Percentiles rank a stretch among this genome's conserved stretches.
Evolutionary conservation across 1,140 invertebrate species (phyloP).

Genomic region (Meteorus sp.): DNA sequence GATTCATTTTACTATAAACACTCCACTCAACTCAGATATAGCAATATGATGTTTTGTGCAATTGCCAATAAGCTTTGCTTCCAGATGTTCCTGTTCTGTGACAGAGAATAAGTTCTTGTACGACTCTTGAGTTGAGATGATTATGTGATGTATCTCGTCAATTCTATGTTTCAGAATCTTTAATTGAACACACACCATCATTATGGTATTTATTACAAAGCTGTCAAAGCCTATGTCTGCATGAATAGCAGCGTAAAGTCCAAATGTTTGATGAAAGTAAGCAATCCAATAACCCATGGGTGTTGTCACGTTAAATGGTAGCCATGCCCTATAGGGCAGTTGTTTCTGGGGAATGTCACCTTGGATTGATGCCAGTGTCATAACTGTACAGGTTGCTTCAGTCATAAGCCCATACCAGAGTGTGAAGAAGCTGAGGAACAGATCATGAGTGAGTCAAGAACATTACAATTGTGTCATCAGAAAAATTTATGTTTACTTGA

Average conservation of each 20-base stretch:
- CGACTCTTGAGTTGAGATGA: no score
- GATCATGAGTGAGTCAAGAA: neutral
- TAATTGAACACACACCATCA: constrained; percentile 17
- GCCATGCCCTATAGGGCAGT: constrained; percentile 12
- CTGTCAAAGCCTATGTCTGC: constrained; percentile 9
- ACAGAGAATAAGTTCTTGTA: no score
- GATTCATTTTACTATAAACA: no score
- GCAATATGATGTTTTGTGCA: no score
- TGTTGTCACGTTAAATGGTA: constrained; percentile 8
- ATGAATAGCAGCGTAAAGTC: neutral
- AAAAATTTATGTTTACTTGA: no score
- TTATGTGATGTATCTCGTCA: no score
- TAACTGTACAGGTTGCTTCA: neutral
- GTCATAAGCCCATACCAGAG: neutral
- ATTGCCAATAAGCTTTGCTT: no score
- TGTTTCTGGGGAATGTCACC: neutral
- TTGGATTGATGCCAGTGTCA: neutral
- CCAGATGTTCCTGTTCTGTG: no score
- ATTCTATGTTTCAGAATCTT: constrained; percentile 12
- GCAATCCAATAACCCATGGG: constrained; percentile 10
- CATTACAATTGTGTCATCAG: no score
- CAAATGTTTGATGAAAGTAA: constrained; percentile 6
- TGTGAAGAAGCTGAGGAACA: neutral
- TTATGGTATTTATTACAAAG: constrained; percentile 6
- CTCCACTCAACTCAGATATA: no score